Evolutionary conservation across 2,113 vertebrate species (phyloP).

Genomic region (Xiphophorus couchianus): DNA sequence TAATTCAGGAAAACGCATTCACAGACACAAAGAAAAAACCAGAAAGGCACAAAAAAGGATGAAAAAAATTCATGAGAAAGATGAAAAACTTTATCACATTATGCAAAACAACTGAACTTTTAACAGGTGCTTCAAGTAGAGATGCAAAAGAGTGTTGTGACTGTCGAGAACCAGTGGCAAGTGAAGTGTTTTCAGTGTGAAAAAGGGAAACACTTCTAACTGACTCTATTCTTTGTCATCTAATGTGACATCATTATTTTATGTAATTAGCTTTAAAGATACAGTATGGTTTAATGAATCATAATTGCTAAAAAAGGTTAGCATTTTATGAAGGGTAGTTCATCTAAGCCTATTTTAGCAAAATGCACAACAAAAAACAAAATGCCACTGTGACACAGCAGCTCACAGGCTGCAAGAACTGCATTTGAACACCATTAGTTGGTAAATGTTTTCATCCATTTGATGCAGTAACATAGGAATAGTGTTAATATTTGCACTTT

Average conservation of each 20-base stretch:
- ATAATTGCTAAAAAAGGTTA: background rate
- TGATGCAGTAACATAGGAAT: too few species aligned
- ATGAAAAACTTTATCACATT: constrained; percentile 52
- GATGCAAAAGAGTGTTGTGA: constrained; percentile 27
- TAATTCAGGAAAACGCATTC: constrained; percentile 50
- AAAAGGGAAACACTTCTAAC: background rate
- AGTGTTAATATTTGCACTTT: too few species aligned
- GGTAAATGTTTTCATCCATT: background rate
- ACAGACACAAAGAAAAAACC: constrained; percentile 17
- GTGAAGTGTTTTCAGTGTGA: constrained; percentile 17
- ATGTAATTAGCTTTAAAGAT: background rate
- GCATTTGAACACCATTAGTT: background rate
- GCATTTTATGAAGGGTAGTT: background rate
- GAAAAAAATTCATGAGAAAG: constrained; percentile 44
- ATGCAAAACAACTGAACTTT: constrained; percentile 68
- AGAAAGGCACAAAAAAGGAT: constrained; percentile 59
- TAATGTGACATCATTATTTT: background rate
- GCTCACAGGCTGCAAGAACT: background rate
- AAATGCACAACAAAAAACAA: background rate
- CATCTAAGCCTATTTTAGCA: background rate
- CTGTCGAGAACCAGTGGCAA: constrained; percentile 5
- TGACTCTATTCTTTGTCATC: background rate
- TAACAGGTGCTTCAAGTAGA: constrained; percentile 45
- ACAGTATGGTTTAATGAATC: background rate
- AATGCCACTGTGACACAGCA: background rate